phyloP scores from a whole-genome alignment of 2,113 vertebrate species.

The Vicugna pacos region DNA sequence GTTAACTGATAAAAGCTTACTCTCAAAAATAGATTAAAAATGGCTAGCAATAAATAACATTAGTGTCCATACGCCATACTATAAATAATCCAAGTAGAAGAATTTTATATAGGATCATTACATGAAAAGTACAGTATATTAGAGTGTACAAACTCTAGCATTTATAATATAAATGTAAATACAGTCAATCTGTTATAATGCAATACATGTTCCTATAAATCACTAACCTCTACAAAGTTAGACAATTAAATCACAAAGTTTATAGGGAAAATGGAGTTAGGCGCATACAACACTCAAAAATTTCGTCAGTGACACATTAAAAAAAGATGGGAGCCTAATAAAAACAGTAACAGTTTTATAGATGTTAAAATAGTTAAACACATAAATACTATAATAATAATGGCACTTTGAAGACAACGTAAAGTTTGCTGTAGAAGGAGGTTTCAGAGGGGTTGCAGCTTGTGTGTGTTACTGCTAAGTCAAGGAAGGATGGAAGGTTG shows the following conservation, averaged over 20 bases:
- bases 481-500: background rate
- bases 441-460: background rate
- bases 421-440: background rate
- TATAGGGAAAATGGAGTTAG: background rate
- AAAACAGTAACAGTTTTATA: background rate
- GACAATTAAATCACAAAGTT: background rate
- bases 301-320: background rate
- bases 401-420: background rate
- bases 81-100: background rate
- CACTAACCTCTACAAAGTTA: background rate
- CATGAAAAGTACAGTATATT: background rate
- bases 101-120: background rate
- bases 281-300: background rate
- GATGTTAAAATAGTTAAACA: slow-evolving; percentile 29
- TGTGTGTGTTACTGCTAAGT: background rate
- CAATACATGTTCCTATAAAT: background rate
- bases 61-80: background rate
- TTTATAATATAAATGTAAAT: slow-evolving; percentile 22
- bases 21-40: slow-evolving; percentile 23
- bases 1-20: slow-evolving; percentile 36
- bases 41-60: background rate
- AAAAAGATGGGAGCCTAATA: background rate
- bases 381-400: background rate
- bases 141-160: background rate
- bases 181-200: background rate